Evolutionary conservation across 2,797 vertebrate genomes (phyloP).

Genomic region (Acanthiza pusilla): DNA sequence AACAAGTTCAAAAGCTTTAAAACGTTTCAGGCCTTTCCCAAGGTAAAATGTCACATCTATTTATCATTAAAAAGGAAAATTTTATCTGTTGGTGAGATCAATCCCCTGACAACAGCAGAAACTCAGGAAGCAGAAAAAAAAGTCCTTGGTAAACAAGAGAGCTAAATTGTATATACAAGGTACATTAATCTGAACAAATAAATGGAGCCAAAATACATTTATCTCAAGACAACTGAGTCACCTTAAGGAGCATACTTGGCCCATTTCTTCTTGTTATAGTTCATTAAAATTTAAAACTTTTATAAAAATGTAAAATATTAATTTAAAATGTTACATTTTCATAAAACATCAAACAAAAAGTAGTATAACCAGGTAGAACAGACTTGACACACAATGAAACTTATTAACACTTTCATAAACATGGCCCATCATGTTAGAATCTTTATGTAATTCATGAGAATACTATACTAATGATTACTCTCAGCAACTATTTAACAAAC

Average conservation of each 20-base stretch:
- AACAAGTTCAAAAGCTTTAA: not conserved
- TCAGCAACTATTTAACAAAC: not conserved
- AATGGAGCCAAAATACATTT: not conserved
- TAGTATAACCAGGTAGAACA: not conserved
- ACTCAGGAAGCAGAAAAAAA: not conserved
- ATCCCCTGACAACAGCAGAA: not conserved
- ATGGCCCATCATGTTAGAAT: not conserved
- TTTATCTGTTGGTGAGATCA: not conserved
- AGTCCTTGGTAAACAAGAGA: not conserved
- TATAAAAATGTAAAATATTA: not conserved
- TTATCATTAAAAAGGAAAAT: constrained; percentile 8
- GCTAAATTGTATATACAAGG: not conserved
- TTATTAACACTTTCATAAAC: not conserved
- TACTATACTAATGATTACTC: not conserved
- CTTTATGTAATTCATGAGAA: not conserved
- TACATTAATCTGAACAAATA: not conserved
- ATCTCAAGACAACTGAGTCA: not conserved
- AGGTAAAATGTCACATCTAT: not conserved
- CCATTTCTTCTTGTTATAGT: not conserved
- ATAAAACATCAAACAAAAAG: not conserved
- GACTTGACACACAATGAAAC: not conserved
- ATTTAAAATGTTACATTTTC: not conserved
- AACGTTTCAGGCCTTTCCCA: not conserved
- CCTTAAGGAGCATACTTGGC: not conserved
- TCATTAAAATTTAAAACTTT: not conserved